phyloP scores from a whole-genome alignment of 2,888 invertebrate species.

The Heliconius charithonia region DNA sequence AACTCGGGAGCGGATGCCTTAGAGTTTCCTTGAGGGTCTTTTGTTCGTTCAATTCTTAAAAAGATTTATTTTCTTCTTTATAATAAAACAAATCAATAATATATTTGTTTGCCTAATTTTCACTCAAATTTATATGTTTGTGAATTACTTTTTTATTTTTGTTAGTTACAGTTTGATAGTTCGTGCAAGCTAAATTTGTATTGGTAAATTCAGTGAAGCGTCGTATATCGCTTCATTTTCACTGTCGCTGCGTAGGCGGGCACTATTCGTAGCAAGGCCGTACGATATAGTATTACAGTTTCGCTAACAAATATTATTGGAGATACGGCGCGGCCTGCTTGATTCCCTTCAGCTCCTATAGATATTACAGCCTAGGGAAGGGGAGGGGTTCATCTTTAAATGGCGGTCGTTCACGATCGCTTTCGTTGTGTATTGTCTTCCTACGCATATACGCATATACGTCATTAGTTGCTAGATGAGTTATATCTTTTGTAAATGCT shows the following conservation, averaged over 20 bases:
- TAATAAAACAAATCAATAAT: slow-evolving; percentile 38
- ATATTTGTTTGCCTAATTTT: not conserved
- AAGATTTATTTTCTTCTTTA: slow-evolving; percentile 70
- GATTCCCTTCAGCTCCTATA: slow-evolving; percentile 45
- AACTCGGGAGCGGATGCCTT: slow-evolving; percentile 73
- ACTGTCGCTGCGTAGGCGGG: slow-evolving; percentile 69
- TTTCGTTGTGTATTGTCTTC: slow-evolving; percentile 61
- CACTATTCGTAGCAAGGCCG: slow-evolving; percentile 82
- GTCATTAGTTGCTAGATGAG: slow-evolving; percentile 57
- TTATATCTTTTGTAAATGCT: slow-evolving; percentile 29
- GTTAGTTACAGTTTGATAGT: not conserved
- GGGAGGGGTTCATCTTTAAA: slow-evolving; percentile 55
- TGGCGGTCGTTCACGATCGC: slow-evolving; percentile 60
- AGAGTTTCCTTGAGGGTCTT: slow-evolving; percentile 78
- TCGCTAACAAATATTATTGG: slow-evolving; percentile 55
- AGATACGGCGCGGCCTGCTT: slow-evolving; percentile 46
- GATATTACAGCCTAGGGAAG: slow-evolving; percentile 44
- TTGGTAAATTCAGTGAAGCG: slow-evolving; percentile 38
- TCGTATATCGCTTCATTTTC: slow-evolving; percentile 55
- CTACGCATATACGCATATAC: slow-evolving; percentile 69
- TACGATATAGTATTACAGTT: slow-evolving; percentile 79
- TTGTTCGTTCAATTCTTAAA: slow-evolving; percentile 66
- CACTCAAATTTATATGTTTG: not conserved
- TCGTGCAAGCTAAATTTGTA: slow-evolving; percentile 24
- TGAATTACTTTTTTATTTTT: not conserved